Evolutionary conservation across 2,797 vertebrate genomes (phyloP).

Genomic region (Coracias cyanogaster): DNA sequence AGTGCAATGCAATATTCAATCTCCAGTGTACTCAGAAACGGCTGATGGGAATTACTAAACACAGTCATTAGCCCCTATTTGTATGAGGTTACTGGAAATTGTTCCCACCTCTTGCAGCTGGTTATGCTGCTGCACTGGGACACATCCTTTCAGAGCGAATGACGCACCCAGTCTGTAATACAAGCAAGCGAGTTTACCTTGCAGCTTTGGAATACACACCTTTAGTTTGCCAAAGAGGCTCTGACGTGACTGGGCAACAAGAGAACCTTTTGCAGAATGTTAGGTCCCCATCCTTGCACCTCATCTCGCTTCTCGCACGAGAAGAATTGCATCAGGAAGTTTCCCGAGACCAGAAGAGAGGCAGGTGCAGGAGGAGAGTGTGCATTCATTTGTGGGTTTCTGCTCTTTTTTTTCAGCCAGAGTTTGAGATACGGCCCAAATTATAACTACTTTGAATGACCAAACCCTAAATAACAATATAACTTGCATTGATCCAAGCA

Average conservation of each 20-base stretch:
- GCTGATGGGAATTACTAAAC: not conserved
- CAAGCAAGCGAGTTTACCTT: not conserved
- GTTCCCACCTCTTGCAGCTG: not conserved
- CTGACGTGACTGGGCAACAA: not conserved
- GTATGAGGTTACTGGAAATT: not conserved
- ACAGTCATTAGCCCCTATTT: conserved; percentile 16
- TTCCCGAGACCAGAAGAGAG: not conserved
- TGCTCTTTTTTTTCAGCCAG: not conserved
- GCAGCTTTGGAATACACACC: not conserved
- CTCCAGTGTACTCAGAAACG: not conserved
- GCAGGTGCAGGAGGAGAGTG: not conserved
- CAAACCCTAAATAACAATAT: not conserved
- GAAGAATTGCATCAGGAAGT: not conserved
- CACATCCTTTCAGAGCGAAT: not conserved
- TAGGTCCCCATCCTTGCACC: not conserved
- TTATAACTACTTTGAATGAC: not conserved
- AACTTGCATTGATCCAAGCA: not conserved
- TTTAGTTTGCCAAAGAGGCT: not conserved
- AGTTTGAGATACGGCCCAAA: not conserved
- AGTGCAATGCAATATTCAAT: not conserved
- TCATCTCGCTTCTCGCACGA: not conserved
- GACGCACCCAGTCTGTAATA: not conserved
- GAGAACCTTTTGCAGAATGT: not conserved
- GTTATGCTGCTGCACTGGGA: not conserved
- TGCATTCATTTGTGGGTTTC: not conserved